phyloP scores from a whole-genome alignment of 2,888 invertebrate species.

The Selenia dentaria region DNA sequence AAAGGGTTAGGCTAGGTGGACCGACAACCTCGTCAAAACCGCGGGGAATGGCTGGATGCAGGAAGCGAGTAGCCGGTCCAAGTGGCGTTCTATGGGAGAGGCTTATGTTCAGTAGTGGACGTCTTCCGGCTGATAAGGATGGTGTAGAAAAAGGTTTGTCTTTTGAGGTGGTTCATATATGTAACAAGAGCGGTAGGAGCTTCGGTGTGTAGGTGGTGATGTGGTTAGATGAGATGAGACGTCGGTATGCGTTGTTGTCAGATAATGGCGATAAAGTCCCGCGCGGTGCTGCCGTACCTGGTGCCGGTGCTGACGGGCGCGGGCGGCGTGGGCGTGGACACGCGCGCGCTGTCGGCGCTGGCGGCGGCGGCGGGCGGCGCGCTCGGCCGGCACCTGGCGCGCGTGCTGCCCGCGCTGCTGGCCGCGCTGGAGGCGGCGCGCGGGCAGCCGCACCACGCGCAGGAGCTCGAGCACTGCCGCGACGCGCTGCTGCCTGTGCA shows the following conservation, averaged over 20 bases:
- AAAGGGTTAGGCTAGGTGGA: no score
- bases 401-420: slow-evolving; percentile 96
- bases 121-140: no score
- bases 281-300: slow-evolving; percentile 97
- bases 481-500: slow-evolving; percentile 95
- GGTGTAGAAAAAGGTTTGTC: no score
- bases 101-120: no score
- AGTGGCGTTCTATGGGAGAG: no score
- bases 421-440: slow-evolving; percentile 89
- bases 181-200: no score
- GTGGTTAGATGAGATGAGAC: no score
- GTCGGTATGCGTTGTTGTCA: slow-evolving; percentile 23
- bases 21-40: no score
- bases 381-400: slow-evolving; percentile 94
- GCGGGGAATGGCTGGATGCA: no score
- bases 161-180: no score
- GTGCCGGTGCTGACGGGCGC: slow-evolving; percentile 94
- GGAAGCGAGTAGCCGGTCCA: no score
- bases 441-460: slow-evolving; percentile 85
- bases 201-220: no score
- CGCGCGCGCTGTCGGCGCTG: slow-evolving; percentile 90
- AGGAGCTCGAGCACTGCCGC: slow-evolving; percentile 96
- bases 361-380: slow-evolving; percentile 98
- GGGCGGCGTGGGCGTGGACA: slow-evolving; percentile 44
- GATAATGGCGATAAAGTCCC: slow-evolving; percentile 98